These are phyloP conservation scores for Mactra quadrangularis DNA, from an alignment of 1,140 invertebrate genomes.

Conservation along the genomic window DNA sequence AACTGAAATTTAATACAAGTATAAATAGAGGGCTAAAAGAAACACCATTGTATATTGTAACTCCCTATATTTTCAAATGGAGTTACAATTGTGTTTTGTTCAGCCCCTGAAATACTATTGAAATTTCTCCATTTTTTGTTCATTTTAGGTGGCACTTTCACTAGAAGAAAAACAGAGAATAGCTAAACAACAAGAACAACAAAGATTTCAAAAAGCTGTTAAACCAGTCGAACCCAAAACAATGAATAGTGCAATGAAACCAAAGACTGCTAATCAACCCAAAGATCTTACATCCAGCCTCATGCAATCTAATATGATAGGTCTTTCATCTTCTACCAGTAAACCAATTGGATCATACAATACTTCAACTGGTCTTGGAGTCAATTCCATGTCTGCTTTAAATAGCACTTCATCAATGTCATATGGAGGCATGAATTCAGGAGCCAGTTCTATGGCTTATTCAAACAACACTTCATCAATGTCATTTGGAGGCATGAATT, in stretches of 20 bases:
- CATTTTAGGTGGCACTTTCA: slow-evolving; percentile 78
- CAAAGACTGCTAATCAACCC: slow-evolving; percentile 62
- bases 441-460: not conserved
- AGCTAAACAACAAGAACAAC: slow-evolving; percentile 88
- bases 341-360: slow-evolving; percentile 35
- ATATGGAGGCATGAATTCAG: too few relatives aligned
- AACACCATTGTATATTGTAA: too few relatives aligned
- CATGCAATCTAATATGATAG: slow-evolving; percentile 87
- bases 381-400: not conserved
- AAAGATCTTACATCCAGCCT: slow-evolving; percentile 87
- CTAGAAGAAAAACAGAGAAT: slow-evolving; percentile 89
- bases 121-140: too few relatives aligned
- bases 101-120: too few relatives aligned
- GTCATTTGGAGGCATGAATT: slow-evolving; percentile 1
- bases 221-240: slow-evolving; percentile 81
- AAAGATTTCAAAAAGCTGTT: slow-evolving; percentile 86
- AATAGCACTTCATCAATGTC: slow-evolving; percentile 20
- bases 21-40: too few relatives aligned
- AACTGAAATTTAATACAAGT: too few relatives aligned
- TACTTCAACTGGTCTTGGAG: not conserved
- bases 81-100: too few relatives aligned
- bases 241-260: slow-evolving; percentile 64
- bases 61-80: too few relatives aligned
- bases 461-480: slow-evolving; percentile 23
- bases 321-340: slow-evolving; percentile 37